Evolutionary conservation across 2,113 vertebrate species (phyloP), one percentile per base, ranked within the genome.

Genomic region (Coregonus clupeaformis): DNA sequence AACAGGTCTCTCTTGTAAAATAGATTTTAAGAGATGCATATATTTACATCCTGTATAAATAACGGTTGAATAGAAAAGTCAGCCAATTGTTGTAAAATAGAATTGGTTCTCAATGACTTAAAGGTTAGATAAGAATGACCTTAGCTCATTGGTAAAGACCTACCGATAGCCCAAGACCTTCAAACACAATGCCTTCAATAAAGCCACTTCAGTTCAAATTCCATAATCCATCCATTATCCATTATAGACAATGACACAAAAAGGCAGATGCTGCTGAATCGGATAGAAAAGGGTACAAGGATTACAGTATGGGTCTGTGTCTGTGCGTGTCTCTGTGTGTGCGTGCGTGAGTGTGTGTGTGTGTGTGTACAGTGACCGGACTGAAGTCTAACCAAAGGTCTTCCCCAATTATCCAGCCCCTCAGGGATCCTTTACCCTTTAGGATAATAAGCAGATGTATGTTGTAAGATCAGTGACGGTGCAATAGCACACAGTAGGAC

Each of bases 311-410:
- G 32, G 6, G 32, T 36, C 1, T 2, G 6, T 36, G 32, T 7
- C 5, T 7, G 6, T 36, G 32, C 1, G 6, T 7, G 32, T 2
- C 6, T 36, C 6, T 2, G 7, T 7, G 32, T 2, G 32, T 7
- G 32, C 1, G 32, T 7, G 32, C 0, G 32, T 36, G 32, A 0
- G 6, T 7, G 32, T 0, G 32, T 9, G 32, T 36, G 32, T 36
- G 32, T 9, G 32, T 0, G 32, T 0, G 32, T 7, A 47, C 24
- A 66, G 32, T 72, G 83, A 83, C 78, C 2, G 80, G 84, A 75
- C 67, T 25, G 70, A 75, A 82, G 77, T 82, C 77, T 59, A 72
- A 75, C 69, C 73, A 86, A 85, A 89, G 86, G 85, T 87, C 82
- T 73, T 36, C 7, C 32, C 14, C 47, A 49, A 16, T 3, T 16